Evolutionary conservation across 2,888 invertebrate species (phyloP), one percentile per base, ranked within the genome.

Genomic region (Crocallis elinguaria): DNA sequence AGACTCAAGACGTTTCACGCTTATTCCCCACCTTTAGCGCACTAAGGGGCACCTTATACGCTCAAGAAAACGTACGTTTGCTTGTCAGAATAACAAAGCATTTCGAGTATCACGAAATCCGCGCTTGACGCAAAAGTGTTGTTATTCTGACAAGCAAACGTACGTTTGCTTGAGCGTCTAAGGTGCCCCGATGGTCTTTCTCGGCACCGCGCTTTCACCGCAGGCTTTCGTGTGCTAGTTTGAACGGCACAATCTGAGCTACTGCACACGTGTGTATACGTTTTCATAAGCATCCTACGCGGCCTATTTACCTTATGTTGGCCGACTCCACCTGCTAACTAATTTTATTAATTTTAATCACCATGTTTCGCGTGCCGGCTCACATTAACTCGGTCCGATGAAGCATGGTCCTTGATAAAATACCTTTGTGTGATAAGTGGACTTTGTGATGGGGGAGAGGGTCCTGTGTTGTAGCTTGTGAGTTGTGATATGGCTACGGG

Each of bases 291-390:
- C 44, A 51, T 46, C 53, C 55, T 55, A 46, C 39, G 57, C 67
- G 71, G 62, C 72, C 72, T 70, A 71, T 69, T 68, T 73, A 68
- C 55, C 42, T 49, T 42, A 55, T 57, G 54, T 55, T 49, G 56
- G 62, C 57, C 54, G 64, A 63, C 60, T 64, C 69, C 67, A 70
- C 72, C 71, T 67, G 67, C 63, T 62, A 61, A 79, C 82, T 82
- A 86, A 86, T 89, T 88, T 88, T 89, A 88, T 88, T 89, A 90
- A 88, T 91, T 89, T 86, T 88, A 89, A 89, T 89, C 83, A 84
- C 84, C 82, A 64, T 64, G 61, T 69, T 67, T 87, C 65, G 90
- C 90, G 90, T 91, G 90, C 81, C 71, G 66, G 74, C 77, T 78
- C 69, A 85, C 90, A 89, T 91, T 91, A 88, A 82, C 76, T 79